A percentile compares a stretch with the other conserved stretches of the same genome.
These are phyloP conservation scores for Eudyptes chrysolophus DNA, from an alignment of 2,113 vertebrate species.

Conservation along the genomic window DNA sequence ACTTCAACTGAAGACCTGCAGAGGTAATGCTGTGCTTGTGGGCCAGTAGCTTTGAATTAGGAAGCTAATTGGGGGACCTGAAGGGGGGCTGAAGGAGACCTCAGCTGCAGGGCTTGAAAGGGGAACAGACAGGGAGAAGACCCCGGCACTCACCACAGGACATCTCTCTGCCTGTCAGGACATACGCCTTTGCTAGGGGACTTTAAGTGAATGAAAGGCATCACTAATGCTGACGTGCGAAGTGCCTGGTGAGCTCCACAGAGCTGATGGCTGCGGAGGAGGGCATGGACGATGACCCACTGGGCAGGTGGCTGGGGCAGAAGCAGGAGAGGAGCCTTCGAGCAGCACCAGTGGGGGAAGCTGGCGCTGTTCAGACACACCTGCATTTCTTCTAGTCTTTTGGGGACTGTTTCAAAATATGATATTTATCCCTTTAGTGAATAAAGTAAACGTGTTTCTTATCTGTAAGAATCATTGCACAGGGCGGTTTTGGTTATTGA, in stretches of 20 bases:
- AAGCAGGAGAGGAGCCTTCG: background rate
- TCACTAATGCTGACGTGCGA: accelerated
- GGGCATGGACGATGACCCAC: accelerated
- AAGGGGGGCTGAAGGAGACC: background rate
- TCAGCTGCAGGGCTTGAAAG: background rate
- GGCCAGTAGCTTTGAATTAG: background rate
- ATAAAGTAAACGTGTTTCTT: background rate
- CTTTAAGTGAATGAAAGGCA: background rate
- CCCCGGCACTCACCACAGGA: accelerated
- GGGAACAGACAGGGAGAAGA: background rate
- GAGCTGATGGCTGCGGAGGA: accelerated
- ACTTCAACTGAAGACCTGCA: background rate
- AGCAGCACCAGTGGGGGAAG: background rate
- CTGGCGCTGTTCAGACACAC: background rate
- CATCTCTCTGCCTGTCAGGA: background rate
- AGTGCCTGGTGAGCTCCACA: too few relatives aligned
- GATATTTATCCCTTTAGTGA: background rate
- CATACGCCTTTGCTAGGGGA: accelerated
- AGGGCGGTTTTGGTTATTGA: background rate
- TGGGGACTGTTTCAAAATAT: background rate
- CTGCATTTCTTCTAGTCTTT: background rate
- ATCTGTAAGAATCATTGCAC: accelerated
- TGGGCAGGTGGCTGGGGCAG: background rate
- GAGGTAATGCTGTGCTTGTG: background rate
- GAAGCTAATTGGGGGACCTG: too few relatives aligned